A percentile compares a stretch with the other conserved stretches of the same genome.
phyloP scores from a whole-genome alignment of 2,797 vertebrate species.

The Balearica regulorum region DNA sequence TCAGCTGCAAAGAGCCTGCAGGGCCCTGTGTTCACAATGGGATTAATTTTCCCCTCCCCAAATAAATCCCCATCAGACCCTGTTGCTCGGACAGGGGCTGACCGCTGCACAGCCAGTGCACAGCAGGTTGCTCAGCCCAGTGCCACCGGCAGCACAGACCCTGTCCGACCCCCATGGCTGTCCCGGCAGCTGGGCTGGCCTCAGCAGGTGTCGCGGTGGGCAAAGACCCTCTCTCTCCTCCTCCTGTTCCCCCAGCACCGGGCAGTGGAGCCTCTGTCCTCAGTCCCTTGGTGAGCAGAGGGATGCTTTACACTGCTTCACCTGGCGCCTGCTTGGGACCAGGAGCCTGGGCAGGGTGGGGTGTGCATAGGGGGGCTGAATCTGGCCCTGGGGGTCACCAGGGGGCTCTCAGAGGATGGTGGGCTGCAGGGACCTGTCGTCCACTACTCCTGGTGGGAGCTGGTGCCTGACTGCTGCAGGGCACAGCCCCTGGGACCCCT shows the following conservation, averaged over 20 bases:
- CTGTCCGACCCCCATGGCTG: rapidly evolving
- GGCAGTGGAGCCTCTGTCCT: background rate
- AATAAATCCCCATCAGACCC: background rate
- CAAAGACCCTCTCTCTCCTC: background rate
- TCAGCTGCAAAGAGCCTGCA: background rate
- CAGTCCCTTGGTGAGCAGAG: rapidly evolving
- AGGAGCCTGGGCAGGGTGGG: background rate
- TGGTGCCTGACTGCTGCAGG: rapidly evolving
- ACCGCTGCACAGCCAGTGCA: background rate
- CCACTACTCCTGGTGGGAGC: background rate
- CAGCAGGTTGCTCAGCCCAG: background rate
- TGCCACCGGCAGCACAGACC: rapidly evolving
- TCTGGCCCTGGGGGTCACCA: rapidly evolving
- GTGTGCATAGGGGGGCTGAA: rapidly evolving
- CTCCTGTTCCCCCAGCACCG: background rate
- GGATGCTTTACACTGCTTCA: rapidly evolving
- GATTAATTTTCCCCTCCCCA: background rate
- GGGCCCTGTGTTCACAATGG: background rate
- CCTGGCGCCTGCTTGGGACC: background rate
- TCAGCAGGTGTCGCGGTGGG: background rate
- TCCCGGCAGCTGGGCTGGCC: background rate
- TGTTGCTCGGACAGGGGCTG: background rate
- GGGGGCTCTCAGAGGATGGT: background rate
- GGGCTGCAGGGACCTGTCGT: background rate
- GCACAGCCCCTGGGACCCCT: background rate